Evolutionary conservation across 2,888 invertebrate genomes (phyloP).

Genomic region (Tuta absoluta): DNA sequence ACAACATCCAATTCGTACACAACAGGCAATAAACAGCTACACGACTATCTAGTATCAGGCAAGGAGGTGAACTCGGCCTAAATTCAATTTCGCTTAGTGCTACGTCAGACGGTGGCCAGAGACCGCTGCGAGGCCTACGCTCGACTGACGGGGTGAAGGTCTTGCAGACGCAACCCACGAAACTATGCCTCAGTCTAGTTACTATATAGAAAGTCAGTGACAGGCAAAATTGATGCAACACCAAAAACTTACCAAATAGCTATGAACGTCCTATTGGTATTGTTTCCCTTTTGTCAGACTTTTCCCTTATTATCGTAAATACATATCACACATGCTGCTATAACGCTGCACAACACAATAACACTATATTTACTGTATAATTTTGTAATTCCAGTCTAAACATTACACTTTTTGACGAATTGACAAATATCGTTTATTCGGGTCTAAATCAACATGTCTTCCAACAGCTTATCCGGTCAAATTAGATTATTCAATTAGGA

Average conservation of each 20-base stretch:
- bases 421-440: conserved; percentile 72
- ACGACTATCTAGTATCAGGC: conserved; percentile 35
- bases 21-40: conserved; percentile 51
- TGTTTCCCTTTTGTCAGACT: conserved; percentile 57
- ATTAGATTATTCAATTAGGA: conserved; percentile 9
- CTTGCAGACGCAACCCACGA: conserved; percentile 34
- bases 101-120: conserved; percentile 43
- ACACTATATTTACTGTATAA: conserved; percentile 64
- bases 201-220: conserved; percentile 62
- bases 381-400: conserved; percentile 71
- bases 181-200: conserved; percentile 46
- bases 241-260: conserved; percentile 71
- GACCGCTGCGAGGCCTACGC: conserved; percentile 13
- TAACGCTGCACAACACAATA: conserved; percentile 65
- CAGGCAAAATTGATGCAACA: conserved; percentile 60
- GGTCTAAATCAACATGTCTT: conserved; percentile 78
- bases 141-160: conserved; percentile 39
- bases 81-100: conserved; percentile 50
- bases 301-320: conserved; percentile 62
- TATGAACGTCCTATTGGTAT: conserved; percentile 55
- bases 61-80: conserved; percentile 53
- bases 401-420: conserved; percentile 75
- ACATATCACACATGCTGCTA: conserved; percentile 68
- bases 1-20: conserved; percentile 52
- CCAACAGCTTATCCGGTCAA: conserved; percentile 71